Base-by-base conservation (phyloP, 2,888 invertebrate species). In the Ornithoptera alexandrae region DNA sequence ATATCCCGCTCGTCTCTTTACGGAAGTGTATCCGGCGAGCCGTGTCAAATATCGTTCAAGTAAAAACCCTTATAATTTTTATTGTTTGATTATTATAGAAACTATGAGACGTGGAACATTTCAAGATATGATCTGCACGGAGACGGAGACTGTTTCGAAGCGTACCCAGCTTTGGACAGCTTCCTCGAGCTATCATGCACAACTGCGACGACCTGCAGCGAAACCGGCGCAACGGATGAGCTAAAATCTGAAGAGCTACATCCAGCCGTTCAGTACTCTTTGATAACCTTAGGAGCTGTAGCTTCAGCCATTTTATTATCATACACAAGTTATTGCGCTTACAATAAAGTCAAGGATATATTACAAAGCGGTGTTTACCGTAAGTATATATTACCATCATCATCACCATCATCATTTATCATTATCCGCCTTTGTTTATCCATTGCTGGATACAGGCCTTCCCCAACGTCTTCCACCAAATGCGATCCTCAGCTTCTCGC, bases 371-470 rank as follows among this genome's bases (percentile, higher is more conserved):
- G 71, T 56, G 72, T 72, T 68, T 76, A 75, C 68, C 39, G 71
- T 69, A 77, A 75, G 81, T 76, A 75, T 74, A 75, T 72, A 15
- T 10, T 46, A 12, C 12, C 15, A 12, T 2, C 12, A 46, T 7
- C 7, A 24, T 24, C 24, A 24, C 4, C 24, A 24, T 24, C 24
- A 24, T 24, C 30, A 30, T 30, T 30, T 3, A 30, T 30, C 30
- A 30, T 30, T 30, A 30, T 30, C 30, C 2, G 30, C 30, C 30
- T 30, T 30, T 30, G 30, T 30, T 30, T 30, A 30, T 30, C 30
- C 4, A 30, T 3, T 30, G 30, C 30, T 30, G 30, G 30, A 24
- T 4, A 24, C 24, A 24, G 24, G 30, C 30, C 30, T 30, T 30
- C 30, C 5, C 30, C 30, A 30, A 30, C 5, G 5, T 30, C 30